Percentiles rank a stretch among this genome's conserved stretches.
phyloP scores from a whole-genome alignment of 2,888 invertebrate genomes.

The Cistogaster globosa region DNA sequence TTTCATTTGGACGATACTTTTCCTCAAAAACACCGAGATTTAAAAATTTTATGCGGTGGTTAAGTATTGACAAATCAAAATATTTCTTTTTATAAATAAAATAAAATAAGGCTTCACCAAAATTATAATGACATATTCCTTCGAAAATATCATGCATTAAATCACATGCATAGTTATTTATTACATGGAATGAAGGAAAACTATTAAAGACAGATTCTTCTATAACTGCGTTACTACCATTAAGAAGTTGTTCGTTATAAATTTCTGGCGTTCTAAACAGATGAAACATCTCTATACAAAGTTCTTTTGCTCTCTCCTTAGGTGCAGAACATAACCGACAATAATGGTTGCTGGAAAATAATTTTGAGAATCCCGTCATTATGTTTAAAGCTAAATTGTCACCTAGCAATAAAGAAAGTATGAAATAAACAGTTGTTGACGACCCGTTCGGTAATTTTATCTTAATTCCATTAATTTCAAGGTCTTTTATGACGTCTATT shows the following conservation, averaged over 20 bases:
- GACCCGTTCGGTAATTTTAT: no score
- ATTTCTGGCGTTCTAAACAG: constrained; percentile 19
- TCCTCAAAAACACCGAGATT: no score
- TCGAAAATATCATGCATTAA: constrained; percentile 29
- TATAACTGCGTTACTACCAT: constrained; percentile 1
- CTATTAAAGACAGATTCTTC: constrained; percentile 17
- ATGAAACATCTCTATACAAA: constrained; percentile 16
- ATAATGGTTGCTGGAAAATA: constrained; percentile 12
- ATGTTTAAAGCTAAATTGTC: constrained; percentile 21
- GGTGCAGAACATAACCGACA: constrained; percentile 20
- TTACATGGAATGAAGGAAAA: no score
- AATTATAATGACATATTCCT: constrained; percentile 18
- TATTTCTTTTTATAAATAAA: constrained; percentile 12
- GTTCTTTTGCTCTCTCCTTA: constrained; percentile 6
- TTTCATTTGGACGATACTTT: no score
- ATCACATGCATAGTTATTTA: no score
- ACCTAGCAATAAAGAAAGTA: constrained; percentile 12
- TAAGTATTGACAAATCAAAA: no score
- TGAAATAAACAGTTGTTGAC: constrained; percentile 2
- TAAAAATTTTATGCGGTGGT: no score
- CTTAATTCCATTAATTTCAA: neutral
- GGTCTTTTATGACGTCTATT: constrained; percentile 5
- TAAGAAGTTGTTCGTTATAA: constrained; percentile 10
- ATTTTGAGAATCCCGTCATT: constrained; percentile 25
- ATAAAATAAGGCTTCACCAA: constrained; percentile 14